Conservation (phyloP, 2,888 invertebrate species). For the Rhingia rostrata region DNA sequence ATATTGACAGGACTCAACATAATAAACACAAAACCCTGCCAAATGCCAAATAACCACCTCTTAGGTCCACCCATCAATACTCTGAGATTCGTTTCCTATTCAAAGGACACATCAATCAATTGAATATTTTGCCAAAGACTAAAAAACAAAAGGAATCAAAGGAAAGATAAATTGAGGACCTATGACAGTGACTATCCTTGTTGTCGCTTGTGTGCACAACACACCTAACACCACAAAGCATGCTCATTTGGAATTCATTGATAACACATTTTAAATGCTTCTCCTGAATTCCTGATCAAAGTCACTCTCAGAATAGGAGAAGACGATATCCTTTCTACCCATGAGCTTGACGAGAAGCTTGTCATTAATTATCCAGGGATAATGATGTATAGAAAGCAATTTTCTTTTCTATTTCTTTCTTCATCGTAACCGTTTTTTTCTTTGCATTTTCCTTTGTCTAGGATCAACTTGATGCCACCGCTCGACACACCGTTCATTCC, state of each 20-base stretch:
- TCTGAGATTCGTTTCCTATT: background rate
- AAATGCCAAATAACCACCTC: background rate
- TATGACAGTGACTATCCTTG: background rate
- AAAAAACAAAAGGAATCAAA: constrained; percentile 3
- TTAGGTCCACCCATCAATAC: background rate
- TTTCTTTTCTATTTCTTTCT: background rate
- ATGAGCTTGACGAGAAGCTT: background rate
- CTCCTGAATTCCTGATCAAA: constrained; percentile 13
- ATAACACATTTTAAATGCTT: constrained; percentile 22
- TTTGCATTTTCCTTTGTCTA: background rate
- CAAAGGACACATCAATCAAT: constrained; percentile 22
- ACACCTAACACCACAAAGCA: background rate
- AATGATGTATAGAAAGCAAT: constrained; percentile 10
- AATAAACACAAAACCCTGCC: background rate
- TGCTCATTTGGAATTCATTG: constrained; percentile 25
- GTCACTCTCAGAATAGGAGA: background rate
- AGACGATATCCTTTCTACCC: background rate
- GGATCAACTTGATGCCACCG: background rate
- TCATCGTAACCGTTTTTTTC: too few relatives aligned
- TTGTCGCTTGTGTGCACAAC: constrained; percentile 23
- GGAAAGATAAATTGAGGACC: background rate
- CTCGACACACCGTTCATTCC: background rate
- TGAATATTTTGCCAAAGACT: background rate
- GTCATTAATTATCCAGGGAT: constrained; percentile 4
- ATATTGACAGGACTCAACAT: background rate